Conservation (phyloP, 2,888 invertebrate species). For the Spisula solida region DNA sequence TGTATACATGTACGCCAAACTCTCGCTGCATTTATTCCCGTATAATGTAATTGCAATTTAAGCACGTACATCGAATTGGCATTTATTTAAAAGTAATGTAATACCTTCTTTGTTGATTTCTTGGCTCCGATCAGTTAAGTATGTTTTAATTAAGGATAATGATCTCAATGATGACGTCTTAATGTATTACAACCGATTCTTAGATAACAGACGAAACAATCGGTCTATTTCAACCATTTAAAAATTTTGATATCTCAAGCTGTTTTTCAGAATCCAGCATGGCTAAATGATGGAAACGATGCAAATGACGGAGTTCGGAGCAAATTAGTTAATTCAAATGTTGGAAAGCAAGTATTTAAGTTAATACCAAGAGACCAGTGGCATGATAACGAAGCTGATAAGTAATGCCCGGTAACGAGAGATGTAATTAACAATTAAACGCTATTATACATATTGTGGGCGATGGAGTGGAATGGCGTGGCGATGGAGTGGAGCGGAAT, state of each 20-base stretch:
- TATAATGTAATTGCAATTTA: too few relatives aligned
- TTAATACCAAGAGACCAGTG: conserved; percentile 55
- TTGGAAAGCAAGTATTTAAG: conserved; percentile 59
- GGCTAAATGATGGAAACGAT: not conserved
- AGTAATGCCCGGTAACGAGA: conserved; percentile 57
- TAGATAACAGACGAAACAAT: not conserved
- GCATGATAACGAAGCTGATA: conserved; percentile 65
- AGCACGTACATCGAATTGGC: too few relatives aligned
- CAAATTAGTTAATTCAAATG: conserved; percentile 49
- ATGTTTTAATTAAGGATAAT: too few relatives aligned
- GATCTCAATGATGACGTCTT: not conserved
- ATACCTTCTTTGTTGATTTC: too few relatives aligned
- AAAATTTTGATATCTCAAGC: not conserved
- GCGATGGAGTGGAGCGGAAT: not conserved
- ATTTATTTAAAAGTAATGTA: too few relatives aligned
- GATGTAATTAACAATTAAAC: conserved; percentile 67
- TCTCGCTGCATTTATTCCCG: too few relatives aligned
- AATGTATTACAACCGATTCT: not conserved
- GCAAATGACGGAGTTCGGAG: not conserved
- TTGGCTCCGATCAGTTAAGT: too few relatives aligned
- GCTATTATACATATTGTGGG: conserved; percentile 50
- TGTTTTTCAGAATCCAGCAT: not conserved
- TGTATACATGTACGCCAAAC: too few relatives aligned
- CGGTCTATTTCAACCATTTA: not conserved
- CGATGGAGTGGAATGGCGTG: conserved; percentile 25